Base-by-base conservation (phyloP, 1,140 invertebrate genomes). In the Musca vetustissima region DNA sequence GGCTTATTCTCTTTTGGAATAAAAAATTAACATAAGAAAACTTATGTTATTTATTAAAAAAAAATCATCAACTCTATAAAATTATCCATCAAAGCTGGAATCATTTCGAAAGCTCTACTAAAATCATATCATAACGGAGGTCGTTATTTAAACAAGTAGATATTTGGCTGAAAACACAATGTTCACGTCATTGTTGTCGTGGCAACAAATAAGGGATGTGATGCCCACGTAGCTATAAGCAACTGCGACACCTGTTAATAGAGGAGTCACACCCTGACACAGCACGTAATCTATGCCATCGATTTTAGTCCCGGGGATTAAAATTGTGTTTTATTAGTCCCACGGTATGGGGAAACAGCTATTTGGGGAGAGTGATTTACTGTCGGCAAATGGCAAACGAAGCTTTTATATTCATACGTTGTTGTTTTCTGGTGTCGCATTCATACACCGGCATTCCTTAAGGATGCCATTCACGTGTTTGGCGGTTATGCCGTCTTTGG, bases 321-420 rank as follows among this genome's bases (percentile, higher is more conserved):
- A 59, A 59, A 28, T 22, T 66, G 80, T 80, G 78, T 80, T 80
- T 80, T 80, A 80, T 80, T 75, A 76, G 73, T 80, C 78, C 79
- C 78, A n/a, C 68, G 65, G 78, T 71, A 73, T 72, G 70, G 70
- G 64, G 64, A 67, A 70, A 64, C 55, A 69, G 74, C 76, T 72
- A 70, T 71, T 53, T 67, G 66, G 48, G 57, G 36, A 28, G 36
- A 61, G 57, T 61, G 57, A 61, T 61, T 61, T 61, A 61, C 57
- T 36, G 36, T 28, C 36, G 57, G 19, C 57, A 36, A 17, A 61
- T 43, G 28, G 19, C 57, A 28, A 8, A 28, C 3, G 28, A 28
- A 3, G 64, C 14, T 65, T 49, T n/a, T 65, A 49, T 22, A 64
- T 59, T 25, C 11, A 19, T 61, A 19, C 11, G 24, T 21, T 1